A percentile compares a stretch with the other conserved stretches of the same genome.
Evolutionary conservation across 1,140 invertebrate species (phyloP).

Genomic region (Macrobrachium nipponense): DNA sequence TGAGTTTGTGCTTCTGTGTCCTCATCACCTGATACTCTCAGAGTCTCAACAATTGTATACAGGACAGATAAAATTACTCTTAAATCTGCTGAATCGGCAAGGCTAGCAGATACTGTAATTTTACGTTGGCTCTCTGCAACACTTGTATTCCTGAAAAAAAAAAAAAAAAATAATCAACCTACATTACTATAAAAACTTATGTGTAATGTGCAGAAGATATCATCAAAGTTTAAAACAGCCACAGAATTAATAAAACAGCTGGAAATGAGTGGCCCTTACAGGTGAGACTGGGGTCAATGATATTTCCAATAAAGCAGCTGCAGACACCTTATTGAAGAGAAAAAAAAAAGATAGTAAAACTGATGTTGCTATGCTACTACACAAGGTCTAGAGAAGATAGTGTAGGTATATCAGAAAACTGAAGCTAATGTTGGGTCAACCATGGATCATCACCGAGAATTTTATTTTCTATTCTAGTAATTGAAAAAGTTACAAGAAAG

Average conservation of each 20-base stretch:
- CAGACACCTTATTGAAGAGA: too few species aligned
- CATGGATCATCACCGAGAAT: too few species aligned
- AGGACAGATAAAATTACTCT: slow-evolving; percentile 92
- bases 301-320: too few species aligned
- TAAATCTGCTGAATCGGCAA: slow-evolving; percentile 91
- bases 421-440: too few species aligned
- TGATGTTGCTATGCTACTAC: too few species aligned
- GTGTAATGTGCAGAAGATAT: neutral
- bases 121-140: slow-evolving; percentile 81
- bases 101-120: slow-evolving; percentile 80
- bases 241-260: too few species aligned
- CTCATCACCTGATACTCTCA: slow-evolving; percentile 77
- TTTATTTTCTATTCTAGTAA: too few species aligned
- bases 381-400: too few species aligned
- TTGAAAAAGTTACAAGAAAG: neutral
- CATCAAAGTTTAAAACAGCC: neutral
- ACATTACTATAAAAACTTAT: neutral
- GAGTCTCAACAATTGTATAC: slow-evolving; percentile 93
- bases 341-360: too few species aligned
- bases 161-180: neutral
- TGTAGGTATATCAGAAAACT: too few species aligned
- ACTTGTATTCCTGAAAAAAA: slow-evolving; percentile 71
- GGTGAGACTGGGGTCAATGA: too few species aligned
- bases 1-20: slow-evolving; percentile 70
- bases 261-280: too few species aligned